A percentile compares a stretch with the other conserved stretches of the same genome.
These are phyloP conservation scores for Typhlichthys subterraneus DNA, from an alignment of 2,797 vertebrate species.

Conservation along the genomic window DNA sequence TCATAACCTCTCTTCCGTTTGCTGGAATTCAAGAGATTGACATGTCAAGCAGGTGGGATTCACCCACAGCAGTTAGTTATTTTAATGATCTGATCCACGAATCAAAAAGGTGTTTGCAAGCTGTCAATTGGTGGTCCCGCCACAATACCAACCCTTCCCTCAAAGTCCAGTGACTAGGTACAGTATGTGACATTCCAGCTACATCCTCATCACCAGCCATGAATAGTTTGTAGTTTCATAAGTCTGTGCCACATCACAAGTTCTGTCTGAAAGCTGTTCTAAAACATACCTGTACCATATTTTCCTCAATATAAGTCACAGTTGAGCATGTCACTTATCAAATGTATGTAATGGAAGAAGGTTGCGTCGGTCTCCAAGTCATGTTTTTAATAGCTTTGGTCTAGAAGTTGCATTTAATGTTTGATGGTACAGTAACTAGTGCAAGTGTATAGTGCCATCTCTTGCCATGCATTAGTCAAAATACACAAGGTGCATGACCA, in stretches of 20 bases:
- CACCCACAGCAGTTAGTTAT: no score
- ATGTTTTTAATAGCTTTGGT: no score
- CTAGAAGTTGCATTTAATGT: no score
- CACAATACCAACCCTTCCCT: slow-evolving; percentile 12
- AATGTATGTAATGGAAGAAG: no score
- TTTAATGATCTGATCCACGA: neutral
- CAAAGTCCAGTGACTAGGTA: slow-evolving; percentile 28
- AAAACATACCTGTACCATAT: neutral
- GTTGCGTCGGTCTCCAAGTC: no score
- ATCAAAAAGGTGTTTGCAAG: slow-evolving; percentile 18
- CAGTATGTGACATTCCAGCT: slow-evolving; percentile 25
- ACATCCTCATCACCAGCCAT: slow-evolving; percentile 30
- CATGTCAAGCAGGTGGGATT: neutral
- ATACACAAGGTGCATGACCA: no score
- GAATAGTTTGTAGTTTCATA: slow-evolving; percentile 35
- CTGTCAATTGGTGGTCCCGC: slow-evolving; percentile 26
- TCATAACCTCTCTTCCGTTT: slow-evolving; percentile 94
- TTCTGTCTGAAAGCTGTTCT: neutral
- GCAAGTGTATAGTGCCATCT: no score
- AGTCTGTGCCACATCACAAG: neutral
- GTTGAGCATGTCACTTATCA: no score
- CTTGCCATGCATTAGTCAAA: no score
- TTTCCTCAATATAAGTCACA: no score
- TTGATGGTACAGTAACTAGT: no score
- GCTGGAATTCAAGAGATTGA: slow-evolving; percentile 60